phyloP scores from a whole-genome alignment of 2,113 vertebrate genomes.

The Bettongia penicillata region DNA sequence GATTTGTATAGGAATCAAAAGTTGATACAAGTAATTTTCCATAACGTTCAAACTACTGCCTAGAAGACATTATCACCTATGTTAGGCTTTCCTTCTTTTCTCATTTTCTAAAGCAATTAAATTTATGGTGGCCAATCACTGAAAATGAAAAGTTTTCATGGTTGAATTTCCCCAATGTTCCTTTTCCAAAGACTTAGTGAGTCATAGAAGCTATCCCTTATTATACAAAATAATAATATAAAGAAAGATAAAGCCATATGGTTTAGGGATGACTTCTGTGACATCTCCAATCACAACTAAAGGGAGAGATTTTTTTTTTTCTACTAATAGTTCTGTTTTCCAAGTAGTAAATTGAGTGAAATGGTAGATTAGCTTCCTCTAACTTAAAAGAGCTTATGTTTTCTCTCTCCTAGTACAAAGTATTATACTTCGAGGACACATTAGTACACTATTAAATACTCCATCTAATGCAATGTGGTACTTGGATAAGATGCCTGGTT shows the following conservation, averaged over 20 bases:
- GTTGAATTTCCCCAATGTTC: neutral
- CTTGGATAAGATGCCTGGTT: neutral
- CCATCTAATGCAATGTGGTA: neutral
- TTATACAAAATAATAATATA: slow-evolving; percentile 39
- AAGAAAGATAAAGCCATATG: neutral
- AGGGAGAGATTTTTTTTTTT: slow-evolving; percentile 34
- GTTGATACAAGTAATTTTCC: slow-evolving; percentile 25
- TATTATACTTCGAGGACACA: neutral
- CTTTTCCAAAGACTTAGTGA: slow-evolving; percentile 45
- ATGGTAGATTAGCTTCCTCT: slow-evolving; percentile 16
- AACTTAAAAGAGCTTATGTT: neutral
- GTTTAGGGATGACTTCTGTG: slow-evolving; percentile 24
- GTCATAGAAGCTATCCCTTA: slow-evolving; percentile 20
- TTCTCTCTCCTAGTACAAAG: neutral
- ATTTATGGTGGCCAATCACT: neutral
- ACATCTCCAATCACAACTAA: slow-evolving; percentile 40
- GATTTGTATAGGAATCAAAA: neutral
- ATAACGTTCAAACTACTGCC: slow-evolving; percentile 38
- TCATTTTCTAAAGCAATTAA: slow-evolving; percentile 37
- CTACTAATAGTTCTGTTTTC: slow-evolving; percentile 37
- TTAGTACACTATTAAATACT: neutral
- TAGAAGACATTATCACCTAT: slow-evolving; percentile 13
- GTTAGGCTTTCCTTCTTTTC: slow-evolving; percentile 3
- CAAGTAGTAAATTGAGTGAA: slow-evolving; percentile 16
- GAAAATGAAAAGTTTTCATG: slow-evolving; percentile 28